phyloP scores from a whole-genome alignment of 2,113 vertebrate genomes.

The Pyrgilauda ruficollis region DNA sequence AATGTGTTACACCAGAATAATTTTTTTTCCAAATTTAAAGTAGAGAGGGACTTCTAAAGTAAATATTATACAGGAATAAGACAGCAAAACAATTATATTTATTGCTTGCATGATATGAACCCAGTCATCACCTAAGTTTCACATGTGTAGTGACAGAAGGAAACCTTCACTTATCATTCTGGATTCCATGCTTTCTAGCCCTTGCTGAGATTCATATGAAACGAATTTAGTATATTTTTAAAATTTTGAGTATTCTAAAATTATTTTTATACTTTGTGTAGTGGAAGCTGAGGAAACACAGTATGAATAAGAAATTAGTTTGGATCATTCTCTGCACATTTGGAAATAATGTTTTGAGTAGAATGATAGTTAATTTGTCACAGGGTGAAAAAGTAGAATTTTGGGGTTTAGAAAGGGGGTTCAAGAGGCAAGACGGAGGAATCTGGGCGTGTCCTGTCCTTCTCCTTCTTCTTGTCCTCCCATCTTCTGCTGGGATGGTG shows the following conservation, averaged over 20 bases:
- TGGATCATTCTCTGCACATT: background rate
- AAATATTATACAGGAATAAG: background rate
- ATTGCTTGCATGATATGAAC: background rate
- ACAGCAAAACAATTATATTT: background rate
- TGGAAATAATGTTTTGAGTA: background rate
- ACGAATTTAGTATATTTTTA: background rate
- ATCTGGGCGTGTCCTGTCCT: too few species aligned
- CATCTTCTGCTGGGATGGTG: too few species aligned
- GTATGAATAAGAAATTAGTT: slow-evolving; percentile 12
- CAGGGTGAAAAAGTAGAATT: too few species aligned
- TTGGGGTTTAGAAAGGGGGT: too few species aligned
- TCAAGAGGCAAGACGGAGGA: too few species aligned
- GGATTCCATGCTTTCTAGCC: background rate
- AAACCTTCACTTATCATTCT: background rate
- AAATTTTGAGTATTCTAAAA: background rate
- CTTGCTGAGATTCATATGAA: background rate
- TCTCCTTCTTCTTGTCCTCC: too few species aligned
- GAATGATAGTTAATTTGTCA: too few species aligned
- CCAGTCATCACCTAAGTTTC: background rate
- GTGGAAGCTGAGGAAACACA: background rate
- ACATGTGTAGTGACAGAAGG: background rate
- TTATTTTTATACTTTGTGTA: background rate
- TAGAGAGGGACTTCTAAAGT: background rate
- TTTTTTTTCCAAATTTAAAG: background rate
- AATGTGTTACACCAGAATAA: background rate